Conservation (phyloP, 1,140 invertebrate species). For the Leptonema lineaticorne region DNA sequence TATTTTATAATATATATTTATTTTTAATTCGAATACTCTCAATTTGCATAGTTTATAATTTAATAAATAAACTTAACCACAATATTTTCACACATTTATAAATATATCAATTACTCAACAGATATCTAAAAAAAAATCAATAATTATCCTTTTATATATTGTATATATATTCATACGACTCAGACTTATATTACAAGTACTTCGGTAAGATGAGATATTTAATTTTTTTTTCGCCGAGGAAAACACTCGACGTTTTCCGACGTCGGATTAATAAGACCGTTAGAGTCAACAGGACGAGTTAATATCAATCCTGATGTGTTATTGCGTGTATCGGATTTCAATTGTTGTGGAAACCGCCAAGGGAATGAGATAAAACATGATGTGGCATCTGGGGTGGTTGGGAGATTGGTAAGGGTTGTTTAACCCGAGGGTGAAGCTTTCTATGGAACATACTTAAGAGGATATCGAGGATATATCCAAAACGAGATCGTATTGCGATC, state of each 20-base stretch:
- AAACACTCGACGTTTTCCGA: neutral
- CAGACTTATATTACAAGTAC: too few species aligned
- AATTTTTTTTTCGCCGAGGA: neutral
- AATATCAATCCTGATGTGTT: neutral
- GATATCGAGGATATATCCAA: neutral
- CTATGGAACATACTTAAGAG: neutral
- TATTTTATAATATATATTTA: too few species aligned
- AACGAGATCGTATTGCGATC: neutral
- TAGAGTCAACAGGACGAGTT: neutral
- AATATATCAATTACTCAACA: too few species aligned
- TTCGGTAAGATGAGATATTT: too few species aligned
- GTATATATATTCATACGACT: too few species aligned
- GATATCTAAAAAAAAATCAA: too few species aligned
- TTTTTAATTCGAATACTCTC: too few species aligned
- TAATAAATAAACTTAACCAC: too few species aligned
- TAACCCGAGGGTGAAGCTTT: neutral
- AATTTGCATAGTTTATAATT: too few species aligned
- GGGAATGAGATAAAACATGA: neutral
- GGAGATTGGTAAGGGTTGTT: neutral
- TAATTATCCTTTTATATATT: too few species aligned
- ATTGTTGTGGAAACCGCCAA: neutral
- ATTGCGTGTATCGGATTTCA: slow-evolving; percentile 3
- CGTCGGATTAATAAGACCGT: neutral
- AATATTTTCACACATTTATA: too few species aligned
- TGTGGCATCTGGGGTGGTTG: neutral